These are phyloP conservation scores for Percina caprodes DNA, from an alignment of 2,113 vertebrate species.

Conservation along the genomic window DNA sequence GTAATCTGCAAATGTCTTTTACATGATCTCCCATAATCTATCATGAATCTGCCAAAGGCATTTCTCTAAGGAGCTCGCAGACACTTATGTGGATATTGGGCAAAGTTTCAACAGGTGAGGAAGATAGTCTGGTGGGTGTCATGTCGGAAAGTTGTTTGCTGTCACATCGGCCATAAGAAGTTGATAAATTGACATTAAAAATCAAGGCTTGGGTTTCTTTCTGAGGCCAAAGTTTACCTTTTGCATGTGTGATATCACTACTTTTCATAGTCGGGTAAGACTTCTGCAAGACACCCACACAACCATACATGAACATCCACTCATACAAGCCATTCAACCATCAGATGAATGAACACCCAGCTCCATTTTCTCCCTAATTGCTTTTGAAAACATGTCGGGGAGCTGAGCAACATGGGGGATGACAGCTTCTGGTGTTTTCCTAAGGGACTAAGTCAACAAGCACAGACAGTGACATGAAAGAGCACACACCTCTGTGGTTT, in stretches of 20 bases:
- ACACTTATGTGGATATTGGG: neutral
- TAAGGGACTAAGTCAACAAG: constrained; percentile 78
- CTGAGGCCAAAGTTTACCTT: neutral
- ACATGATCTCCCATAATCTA: constrained; percentile 1
- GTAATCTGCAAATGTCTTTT: neutral
- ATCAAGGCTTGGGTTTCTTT: neutral
- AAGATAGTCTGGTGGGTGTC: neutral
- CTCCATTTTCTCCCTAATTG: constrained; percentile 75
- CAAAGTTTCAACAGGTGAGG: neutral
- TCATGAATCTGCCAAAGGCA: neutral
- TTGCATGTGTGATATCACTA: neutral
- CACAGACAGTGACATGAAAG: constrained; percentile 78
- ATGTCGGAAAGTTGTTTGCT: neutral
- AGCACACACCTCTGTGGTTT: constrained; percentile 79
- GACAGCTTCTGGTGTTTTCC: constrained; percentile 76
- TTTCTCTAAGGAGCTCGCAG: neutral
- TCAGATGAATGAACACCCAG: constrained; percentile 69
- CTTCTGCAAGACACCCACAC: constrained; percentile 21
- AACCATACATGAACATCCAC: constrained; percentile 31
- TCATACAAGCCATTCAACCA: constrained; percentile 52
- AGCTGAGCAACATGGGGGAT: constrained; percentile 72
- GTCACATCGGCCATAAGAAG: neutral
- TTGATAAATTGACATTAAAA: neutral
- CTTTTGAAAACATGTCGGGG: constrained; percentile 78
- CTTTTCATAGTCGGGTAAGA: constrained; percentile 37